These are phyloP conservation scores for Acanthosepion esculentum DNA, from an alignment of 2,888 invertebrate species.

Conservation along the genomic window DNA sequence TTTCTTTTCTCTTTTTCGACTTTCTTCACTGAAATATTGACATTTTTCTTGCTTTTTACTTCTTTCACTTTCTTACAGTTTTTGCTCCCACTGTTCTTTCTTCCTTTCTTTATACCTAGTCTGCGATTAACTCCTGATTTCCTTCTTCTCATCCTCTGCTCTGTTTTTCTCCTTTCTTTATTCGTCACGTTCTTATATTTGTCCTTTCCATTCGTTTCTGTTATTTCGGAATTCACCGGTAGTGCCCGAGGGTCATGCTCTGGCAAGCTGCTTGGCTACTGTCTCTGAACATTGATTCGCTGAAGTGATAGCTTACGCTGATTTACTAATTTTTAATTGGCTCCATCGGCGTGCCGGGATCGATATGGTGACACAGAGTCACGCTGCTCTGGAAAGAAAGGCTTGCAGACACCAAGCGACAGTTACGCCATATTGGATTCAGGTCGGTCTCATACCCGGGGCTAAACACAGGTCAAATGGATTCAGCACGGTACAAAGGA, in stretches of 20 bases:
- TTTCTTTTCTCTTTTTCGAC: not conserved
- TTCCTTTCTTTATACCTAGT: no score
- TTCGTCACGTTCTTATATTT: not conserved
- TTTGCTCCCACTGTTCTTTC: fast-evolving
- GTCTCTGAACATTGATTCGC: slow-evolving; percentile 33
- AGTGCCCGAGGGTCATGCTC: not conserved
- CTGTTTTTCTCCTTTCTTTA: not conserved
- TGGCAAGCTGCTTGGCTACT: slow-evolving; percentile 20
- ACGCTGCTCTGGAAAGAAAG: slow-evolving; percentile 33
- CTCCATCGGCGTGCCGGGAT: slow-evolving; percentile 17
- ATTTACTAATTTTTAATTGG: slow-evolving; percentile 33
- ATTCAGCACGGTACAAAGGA: not conserved
- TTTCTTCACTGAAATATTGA: not conserved
- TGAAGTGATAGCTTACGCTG: slow-evolving; percentile 22
- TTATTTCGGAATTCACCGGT: slow-evolving; percentile 18
- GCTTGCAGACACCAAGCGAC: slow-evolving; percentile 11
- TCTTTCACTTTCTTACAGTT: not conserved
- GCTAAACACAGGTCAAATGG: slow-evolving; percentile 22
- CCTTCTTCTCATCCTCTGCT: not conserved
- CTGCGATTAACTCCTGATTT: not conserved
- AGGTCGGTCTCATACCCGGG: slow-evolving; percentile 33
- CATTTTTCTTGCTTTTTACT: not conserved
- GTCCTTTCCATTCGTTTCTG: not conserved
- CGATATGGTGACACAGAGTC: not conserved
- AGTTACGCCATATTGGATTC: not conserved